Conservation (phyloP, 2,113 vertebrate genomes). For the Serilophus lunatus region DNA sequence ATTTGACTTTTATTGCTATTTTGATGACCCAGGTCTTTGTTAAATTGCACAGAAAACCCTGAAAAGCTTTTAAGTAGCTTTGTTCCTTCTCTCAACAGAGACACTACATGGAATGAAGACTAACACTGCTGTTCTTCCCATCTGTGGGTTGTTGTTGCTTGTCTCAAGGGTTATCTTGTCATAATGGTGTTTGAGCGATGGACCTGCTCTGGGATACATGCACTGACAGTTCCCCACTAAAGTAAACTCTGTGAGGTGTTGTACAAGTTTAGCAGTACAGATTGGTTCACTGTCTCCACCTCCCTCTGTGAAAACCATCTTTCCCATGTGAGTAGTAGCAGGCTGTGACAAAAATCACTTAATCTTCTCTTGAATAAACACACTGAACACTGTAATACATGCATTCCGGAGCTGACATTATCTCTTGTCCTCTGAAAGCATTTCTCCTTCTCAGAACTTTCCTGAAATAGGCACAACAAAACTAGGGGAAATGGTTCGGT, state of each 20-base stretch:
- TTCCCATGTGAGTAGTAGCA: background rate
- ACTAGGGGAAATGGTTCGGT: background rate
- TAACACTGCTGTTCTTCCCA: slow-evolving; percentile 31
- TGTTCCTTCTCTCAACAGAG: background rate
- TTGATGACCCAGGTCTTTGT: background rate
- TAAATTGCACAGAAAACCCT: background rate
- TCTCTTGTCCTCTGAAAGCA: background rate
- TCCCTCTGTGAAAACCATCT: background rate
- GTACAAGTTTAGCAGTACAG: background rate
- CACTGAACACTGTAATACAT: background rate
- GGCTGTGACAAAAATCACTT: background rate
- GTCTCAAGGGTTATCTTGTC: background rate
- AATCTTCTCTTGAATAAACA: background rate
- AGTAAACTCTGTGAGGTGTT: background rate
- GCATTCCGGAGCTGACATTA: background rate
- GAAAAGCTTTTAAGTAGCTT: background rate
- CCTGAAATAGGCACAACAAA: background rate
- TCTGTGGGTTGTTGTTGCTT: background rate
- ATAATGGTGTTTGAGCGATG: background rate
- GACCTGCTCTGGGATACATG: background rate
- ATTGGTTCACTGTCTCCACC: background rate
- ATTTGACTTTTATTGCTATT: background rate
- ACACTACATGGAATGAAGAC: background rate
- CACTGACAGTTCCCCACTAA: background rate
- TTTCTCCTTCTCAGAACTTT: background rate